Conservation (phyloP, 2,797 vertebrate genomes). For the Gila robusta region DNA sequence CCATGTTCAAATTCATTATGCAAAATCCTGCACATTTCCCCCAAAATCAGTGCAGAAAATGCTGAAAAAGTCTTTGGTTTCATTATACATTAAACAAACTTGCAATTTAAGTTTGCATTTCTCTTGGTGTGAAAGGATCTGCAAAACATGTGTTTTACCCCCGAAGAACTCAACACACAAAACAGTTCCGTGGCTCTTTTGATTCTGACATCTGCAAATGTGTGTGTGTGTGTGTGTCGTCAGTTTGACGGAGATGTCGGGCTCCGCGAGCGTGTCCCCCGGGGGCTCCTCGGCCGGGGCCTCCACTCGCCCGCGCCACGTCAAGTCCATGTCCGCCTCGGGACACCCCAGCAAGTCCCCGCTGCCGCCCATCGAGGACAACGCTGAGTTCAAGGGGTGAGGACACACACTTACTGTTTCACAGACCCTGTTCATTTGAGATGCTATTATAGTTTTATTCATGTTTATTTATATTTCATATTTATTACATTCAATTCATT, state of each 20-base stretch:
- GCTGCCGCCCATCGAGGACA: constrained; percentile 95
- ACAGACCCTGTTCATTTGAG: not conserved
- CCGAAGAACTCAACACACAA: not conserved
- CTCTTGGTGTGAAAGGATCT: not conserved
- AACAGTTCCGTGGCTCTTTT: not conserved
- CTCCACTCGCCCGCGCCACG: constrained; percentile 92
- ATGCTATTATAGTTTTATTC: not conserved
- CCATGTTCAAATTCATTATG: no score
- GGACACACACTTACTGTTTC: not conserved
- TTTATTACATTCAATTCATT: not conserved
- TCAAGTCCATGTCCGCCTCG: constrained; percentile 98
- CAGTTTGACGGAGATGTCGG: constrained; percentile 95
- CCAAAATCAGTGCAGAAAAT: no score
- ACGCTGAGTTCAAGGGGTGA: constrained; percentile 93
- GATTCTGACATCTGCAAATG: not conserved
- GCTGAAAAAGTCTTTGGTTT: not conserved
- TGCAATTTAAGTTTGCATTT: not conserved
- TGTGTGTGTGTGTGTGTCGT: not conserved
- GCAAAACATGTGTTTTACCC: not conserved
- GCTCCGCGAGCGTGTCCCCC: constrained; percentile 72
- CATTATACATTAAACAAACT: not conserved
- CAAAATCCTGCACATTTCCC: no score
- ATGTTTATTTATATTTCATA: not conserved
- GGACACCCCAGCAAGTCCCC: constrained; percentile 95
- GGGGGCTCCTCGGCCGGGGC: constrained; percentile 76